Evolutionary conservation across 2,888 invertebrate species (phyloP).

Genomic region (Vanessa cardui): DNA sequence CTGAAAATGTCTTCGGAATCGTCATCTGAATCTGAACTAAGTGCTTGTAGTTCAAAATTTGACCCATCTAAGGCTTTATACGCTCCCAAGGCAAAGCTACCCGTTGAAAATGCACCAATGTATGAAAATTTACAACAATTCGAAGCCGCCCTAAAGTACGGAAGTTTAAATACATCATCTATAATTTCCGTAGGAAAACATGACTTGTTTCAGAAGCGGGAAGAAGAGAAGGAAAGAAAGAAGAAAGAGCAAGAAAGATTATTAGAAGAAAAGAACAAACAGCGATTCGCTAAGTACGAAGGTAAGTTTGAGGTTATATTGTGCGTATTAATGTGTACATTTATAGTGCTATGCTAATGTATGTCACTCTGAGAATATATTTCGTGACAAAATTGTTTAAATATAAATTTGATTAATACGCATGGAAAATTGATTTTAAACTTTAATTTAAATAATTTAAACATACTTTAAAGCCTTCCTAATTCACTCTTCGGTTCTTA

Average conservation of each 20-base stretch:
- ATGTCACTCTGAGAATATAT: too few relatives aligned
- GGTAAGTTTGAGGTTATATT: conserved; percentile 74
- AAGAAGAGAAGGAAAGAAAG: conserved; percentile 60
- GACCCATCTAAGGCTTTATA: conserved; percentile 88
- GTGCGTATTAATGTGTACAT: background rate
- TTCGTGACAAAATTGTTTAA: too few relatives aligned
- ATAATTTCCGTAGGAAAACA: conserved; percentile 60
- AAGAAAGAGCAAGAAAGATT: conserved; percentile 52
- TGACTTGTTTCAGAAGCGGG: conserved; percentile 58
- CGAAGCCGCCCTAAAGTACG: conserved; percentile 54
- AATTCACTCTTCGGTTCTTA: background rate
- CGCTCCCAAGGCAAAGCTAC: conserved; percentile 79
- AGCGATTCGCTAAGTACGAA: conserved; percentile 68
- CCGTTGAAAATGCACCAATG: conserved; percentile 81
- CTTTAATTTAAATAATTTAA: background rate
- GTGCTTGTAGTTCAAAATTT: conserved; percentile 78
- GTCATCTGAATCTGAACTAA: conserved; percentile 72
- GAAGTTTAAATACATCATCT: conserved; percentile 23
- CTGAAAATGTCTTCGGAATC: conserved; percentile 63
- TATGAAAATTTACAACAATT: conserved; percentile 88
- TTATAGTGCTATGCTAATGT: background rate
- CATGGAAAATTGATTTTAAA: background rate
- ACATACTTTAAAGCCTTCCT: background rate
- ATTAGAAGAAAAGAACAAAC: conserved; percentile 66
- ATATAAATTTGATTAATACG: background rate